These are phyloP conservation scores for Ctenopoma multispine DNA, from an alignment of 2,797 vertebrate genomes.

Conservation along the genomic window DNA sequence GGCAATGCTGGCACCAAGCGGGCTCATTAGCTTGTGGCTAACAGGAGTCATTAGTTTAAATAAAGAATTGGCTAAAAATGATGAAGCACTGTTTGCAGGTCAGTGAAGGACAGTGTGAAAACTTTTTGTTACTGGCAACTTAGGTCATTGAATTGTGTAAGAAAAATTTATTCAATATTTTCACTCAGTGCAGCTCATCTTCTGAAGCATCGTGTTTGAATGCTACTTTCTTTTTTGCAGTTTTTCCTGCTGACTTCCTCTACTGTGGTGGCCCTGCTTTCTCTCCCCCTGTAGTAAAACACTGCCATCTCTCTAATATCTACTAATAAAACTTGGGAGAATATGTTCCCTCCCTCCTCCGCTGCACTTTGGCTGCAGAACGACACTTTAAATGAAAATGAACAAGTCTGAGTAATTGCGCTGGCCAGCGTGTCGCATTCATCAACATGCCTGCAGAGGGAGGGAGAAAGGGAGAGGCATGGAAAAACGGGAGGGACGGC, in stretches of 20 bases:
- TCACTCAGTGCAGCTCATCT: neutral
- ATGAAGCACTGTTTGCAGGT: slow-evolving; percentile 14
- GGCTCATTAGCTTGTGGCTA: slow-evolving; percentile 25
- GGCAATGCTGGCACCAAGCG: slow-evolving; percentile 12
- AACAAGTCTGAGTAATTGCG: slow-evolving; percentile 40
- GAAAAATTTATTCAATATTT: neutral
- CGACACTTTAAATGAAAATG: slow-evolving; percentile 48
- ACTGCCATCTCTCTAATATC: slow-evolving; percentile 26
- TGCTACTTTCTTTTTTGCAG: neutral
- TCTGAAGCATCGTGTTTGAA: neutral
- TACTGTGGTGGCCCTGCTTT: neutral
- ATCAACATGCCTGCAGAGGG: slow-evolving; percentile 20
- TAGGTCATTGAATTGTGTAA: neutral
- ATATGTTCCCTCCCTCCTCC: slow-evolving; percentile 18
- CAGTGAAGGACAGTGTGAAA: slow-evolving; percentile 6
- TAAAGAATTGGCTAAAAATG: slow-evolving; percentile 30
- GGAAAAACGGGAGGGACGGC: neutral
- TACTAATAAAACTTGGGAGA: slow-evolving; percentile 29
- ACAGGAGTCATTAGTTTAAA: slow-evolving; percentile 45
- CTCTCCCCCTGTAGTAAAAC: slow-evolving; percentile 4
- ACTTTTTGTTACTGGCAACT: slow-evolving; percentile 1
- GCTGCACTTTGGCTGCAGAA: slow-evolving; percentile 15
- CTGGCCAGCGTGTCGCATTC: slow-evolving; percentile 7
- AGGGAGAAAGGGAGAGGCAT: neutral
- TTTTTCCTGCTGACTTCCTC: neutral